These are phyloP conservation scores for Anniella stebbinsi DNA, from an alignment of 2,797 vertebrate species.

Conservation along the genomic window DNA sequence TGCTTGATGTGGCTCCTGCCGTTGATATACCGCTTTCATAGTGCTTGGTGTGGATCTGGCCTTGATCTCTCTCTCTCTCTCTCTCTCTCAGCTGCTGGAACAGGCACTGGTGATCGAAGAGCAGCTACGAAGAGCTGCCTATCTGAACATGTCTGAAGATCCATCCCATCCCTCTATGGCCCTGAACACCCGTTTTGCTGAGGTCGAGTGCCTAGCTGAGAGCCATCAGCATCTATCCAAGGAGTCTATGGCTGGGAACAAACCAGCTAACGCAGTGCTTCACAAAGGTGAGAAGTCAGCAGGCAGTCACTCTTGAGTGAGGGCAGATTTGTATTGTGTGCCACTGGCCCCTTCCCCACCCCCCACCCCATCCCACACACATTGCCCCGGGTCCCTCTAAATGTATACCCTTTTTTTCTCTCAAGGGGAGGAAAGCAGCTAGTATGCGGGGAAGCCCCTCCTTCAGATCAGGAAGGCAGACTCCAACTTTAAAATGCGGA, in stretches of 20 bases:
- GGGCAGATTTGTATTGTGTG: not conserved
- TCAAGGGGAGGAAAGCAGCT: not conserved
- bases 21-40: too few relatives aligned
- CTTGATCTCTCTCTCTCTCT: too few relatives aligned
- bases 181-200: slow-evolving; percentile 96
- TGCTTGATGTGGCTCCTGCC: too few relatives aligned
- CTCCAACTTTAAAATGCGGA: not conserved
- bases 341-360: not conserved
- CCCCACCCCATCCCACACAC: not conserved
- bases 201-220: slow-evolving; percentile 97
- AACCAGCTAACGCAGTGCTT: slow-evolving; percentile 96
- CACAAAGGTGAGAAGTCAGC: slow-evolving; percentile 90
- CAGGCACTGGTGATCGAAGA: slow-evolving; percentile 97
- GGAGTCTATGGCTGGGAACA: slow-evolving; percentile 98
- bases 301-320: slow-evolving; percentile 35
- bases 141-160: slow-evolving; percentile 98
- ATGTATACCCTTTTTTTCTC: not conserved
- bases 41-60: too few relatives aligned
- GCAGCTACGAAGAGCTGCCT: slow-evolving; percentile 94
- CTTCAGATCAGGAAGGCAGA: slow-evolving; percentile 1
- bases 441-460: not conserved
- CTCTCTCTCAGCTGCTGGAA: slow-evolving; percentile 88
- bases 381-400: not conserved
- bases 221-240: slow-evolving; percentile 99
- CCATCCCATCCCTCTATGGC: slow-evolving; percentile 98